Base-by-base conservation (phyloP, 2,888 invertebrate species). In the Anorthoa munda region DNA sequence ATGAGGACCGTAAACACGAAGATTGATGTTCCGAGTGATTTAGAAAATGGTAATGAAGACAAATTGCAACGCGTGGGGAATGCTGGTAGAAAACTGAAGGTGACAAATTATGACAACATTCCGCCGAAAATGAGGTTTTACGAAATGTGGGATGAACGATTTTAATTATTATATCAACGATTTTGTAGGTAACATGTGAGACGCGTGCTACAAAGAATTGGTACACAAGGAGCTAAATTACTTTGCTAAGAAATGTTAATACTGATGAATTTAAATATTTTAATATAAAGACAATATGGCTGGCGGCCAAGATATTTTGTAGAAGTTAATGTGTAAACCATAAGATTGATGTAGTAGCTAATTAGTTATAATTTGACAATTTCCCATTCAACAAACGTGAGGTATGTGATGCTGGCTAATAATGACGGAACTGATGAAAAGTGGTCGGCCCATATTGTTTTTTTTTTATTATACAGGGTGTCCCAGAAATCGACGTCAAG, bases 11-110 rank as follows among this genome's bases (percentile, higher is more conserved):
- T 72, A 66, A 53, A 75, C 60, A 66, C 68, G 69, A 82, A 83
- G 85, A 84, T 86, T 81, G 81, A 86, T 85, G 75, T 77, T 21
- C 26, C 21, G 26, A 64, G 68, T 68, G 76, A 82, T 82, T 82
- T 76, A 66, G 66, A 65, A 81, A 72, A 69, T 66, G 68, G 21
- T 84, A 84, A 86, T 84, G 84, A 84, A 84, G 79, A 86, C 64
- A 86, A 75, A 84, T 85, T 78, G 61, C 71, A 72, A 31, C 58
- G 66, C 61, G 51, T 61, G 39, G 65, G 53, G 65, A 63, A 60
- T 63, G 46, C 61, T 63, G 46, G 63, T 72, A 64, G 63, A 67
- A 80, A 78, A 82, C 64, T 77, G 79, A 79, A 72, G 59, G 73
- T 79, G 81, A 78, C 67, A 70, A 86, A 86, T 81, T 75, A 75